Evolutionary conservation across 2,888 invertebrate genomes (phyloP), one percentile per base, ranked within the genome.

Genomic region (Opisthograptis luteolata): DNA sequence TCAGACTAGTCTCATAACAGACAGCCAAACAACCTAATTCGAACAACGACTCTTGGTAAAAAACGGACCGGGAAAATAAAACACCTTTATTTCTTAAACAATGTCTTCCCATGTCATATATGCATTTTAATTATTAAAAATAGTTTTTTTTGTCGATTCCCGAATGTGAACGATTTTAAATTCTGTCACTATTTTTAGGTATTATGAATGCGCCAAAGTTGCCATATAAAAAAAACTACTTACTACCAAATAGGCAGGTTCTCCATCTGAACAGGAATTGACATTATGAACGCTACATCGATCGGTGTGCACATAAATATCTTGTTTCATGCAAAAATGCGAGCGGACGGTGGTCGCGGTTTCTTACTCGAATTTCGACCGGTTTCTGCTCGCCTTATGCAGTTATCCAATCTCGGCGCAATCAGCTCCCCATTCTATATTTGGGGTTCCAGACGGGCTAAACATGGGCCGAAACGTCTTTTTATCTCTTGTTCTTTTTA

Each of bases 251-350:
- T n/a, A n/a, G n/a, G n/a, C n/a, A n/a, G n/a, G n/a, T n/a, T n/a
- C n/a, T n/a, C n/a, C n/a, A n/a, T 45, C 36, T 56, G 43, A 62
- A 64, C 64, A 62, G 54, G 44, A 63, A 69, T 71, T 73, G 70
- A 68, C 63, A 70, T 73, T 73, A 73, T 62, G 54, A 53, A 69
- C 70, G 60, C 62, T 58, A 60, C 64, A 65, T 57, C 62, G n/a
- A n/a, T n/a, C n/a, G 65, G 63, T 50, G 59, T 55, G 54, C 55
- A 50, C 57, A 53, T 60, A 66, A 66, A 75, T 81, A 80, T 85
- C 75, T 66, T 64, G 69, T 86, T 85, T 62, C 84, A 71, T 73
- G 82, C 77, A 79, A 85, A 84, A 85, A 81, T 80, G 66, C 66
- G 65, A 65, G 64, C 73, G 62, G 52, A 60, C 60, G 63, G 73